Base-by-base conservation (phyloP, 2,113 vertebrate genomes). In the Gavia stellata region DNA sequence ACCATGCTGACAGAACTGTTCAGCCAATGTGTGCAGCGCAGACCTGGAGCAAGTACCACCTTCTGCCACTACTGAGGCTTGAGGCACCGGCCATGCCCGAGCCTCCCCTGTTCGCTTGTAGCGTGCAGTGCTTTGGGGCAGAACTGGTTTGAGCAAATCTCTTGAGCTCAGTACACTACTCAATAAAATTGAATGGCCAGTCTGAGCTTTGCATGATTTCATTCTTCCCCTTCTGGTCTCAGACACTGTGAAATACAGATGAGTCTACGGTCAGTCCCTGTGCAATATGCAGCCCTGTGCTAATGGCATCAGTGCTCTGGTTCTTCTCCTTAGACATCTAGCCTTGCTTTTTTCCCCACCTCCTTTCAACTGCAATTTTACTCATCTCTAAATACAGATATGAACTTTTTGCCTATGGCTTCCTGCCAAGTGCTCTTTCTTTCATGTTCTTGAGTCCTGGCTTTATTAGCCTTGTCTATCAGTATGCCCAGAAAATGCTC, bases 251-350 rank as follows among this genome's bases (percentile, higher is more conserved):
- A 70, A 80, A 75, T 44, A 50, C 29, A 5, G 53, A 45, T 14
- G 45, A 79, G 16, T 7, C 45, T n/a, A 20, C 1, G 1, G 34
- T 13, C 61, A 71, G 16, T 44, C 44, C 33, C n/a, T 0, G 0
- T 8, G 70, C 34, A 56, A 45, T 14, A 81, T 3, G 21, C 47
- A 85, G 45, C 10, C 19, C 61, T 53, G 31, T 28, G 29, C n/a
- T 63, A 78, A 70, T 0, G 77, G n/a, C 56, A 79, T 17, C 77
- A 50, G 7, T 20, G 31, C 24, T 53, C 59, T 42, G 21, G 7
- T 45, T 73, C 31, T 63, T 36, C 38, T 93, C 12, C 24, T 53
- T 61, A 50, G 7, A 49, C 28, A 65, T 31, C 62, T n/a, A 72
- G 12, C 20, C 14, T 85, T 62, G 14, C 4, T 38, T 86, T 50